A percentile compares a stretch with the other conserved stretches of the same genome.
These are phyloP conservation scores for Heliconius hermathena DNA, from an alignment of 1,140 invertebrate genomes.

Conservation along the genomic window DNA sequence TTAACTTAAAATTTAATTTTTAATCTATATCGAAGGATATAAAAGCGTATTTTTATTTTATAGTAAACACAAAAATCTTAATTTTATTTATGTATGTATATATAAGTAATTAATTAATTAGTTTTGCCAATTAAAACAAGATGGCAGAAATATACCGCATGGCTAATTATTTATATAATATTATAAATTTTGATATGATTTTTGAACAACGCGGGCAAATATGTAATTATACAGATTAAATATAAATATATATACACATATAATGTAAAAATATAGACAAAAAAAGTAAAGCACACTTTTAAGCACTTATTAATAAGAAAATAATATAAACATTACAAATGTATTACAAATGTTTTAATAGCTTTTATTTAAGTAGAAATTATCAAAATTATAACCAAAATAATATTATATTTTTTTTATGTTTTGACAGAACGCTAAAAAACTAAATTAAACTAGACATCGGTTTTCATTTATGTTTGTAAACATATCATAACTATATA, in stretches of 20 bases:
- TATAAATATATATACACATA: slow-evolving; percentile 1
- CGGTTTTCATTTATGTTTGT: neutral
- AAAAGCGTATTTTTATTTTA: slow-evolving; percentile 8
- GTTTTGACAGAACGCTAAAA: neutral
- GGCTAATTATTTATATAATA: neutral
- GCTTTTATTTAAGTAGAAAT: neutral
- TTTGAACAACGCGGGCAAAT: slow-evolving; percentile 5
- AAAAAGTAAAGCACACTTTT: neutral
- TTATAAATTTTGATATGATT: slow-evolving; percentile 7
- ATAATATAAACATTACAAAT: neutral
- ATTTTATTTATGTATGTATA: neutral
- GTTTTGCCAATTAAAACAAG: neutral
- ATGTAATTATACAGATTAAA: neutral
- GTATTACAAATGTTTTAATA: neutral
- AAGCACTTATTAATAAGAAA: neutral
- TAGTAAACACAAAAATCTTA: neutral
- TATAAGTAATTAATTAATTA: neutral
- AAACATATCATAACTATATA: neutral
- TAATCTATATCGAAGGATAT: neutral
- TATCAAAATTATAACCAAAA: neutral
- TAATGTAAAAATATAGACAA: neutral
- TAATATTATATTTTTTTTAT: no score
- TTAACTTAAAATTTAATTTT: neutral
- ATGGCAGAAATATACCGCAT: neutral
- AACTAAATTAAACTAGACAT: neutral